Evolutionary conservation across 2,888 invertebrate species (phyloP).

Genomic region (Dasysyrphus tricinctus): DNA sequence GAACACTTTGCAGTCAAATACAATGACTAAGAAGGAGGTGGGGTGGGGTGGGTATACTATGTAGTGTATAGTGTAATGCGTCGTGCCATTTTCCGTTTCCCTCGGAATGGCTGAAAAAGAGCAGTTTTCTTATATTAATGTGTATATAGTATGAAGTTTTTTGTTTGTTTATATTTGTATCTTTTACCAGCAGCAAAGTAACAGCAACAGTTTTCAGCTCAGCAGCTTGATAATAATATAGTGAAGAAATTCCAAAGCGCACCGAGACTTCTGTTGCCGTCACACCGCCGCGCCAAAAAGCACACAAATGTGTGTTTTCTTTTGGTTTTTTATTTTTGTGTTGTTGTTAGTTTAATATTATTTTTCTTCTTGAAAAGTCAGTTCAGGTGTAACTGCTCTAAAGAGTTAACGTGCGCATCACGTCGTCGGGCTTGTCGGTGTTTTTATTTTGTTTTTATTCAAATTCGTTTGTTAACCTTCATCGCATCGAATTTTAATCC

Average conservation of each 20-base stretch:
- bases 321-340: background rate
- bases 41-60: constrained; percentile 13
- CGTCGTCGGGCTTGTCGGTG: constrained; percentile 45
- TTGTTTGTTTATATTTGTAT: constrained; percentile 44
- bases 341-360: constrained; percentile 54
- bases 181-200: constrained; percentile 51
- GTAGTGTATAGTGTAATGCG: constrained; percentile 20
- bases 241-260: constrained; percentile 68
- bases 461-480: background rate
- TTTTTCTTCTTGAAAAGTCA: constrained; percentile 63
- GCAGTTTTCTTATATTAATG: constrained; percentile 34
- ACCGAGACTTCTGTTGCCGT: constrained; percentile 27
- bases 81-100: constrained; percentile 57
- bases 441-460: background rate
- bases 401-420: constrained; percentile 74
- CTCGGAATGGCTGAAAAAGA: constrained; percentile 25
- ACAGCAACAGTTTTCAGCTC: constrained; percentile 41
- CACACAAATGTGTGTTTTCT: constrained; percentile 50
- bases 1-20: constrained; percentile 63
- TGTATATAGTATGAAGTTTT: constrained; percentile 22
- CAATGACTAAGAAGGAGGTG: constrained; percentile 37
- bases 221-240: constrained; percentile 37
- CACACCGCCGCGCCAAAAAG: constrained; percentile 54
- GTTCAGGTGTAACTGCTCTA: constrained; percentile 75
- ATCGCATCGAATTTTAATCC: background rate